These are phyloP conservation scores for Lophotis ruficrista DNA, from an alignment of 2,113 vertebrate species.

Conservation along the genomic window DNA sequence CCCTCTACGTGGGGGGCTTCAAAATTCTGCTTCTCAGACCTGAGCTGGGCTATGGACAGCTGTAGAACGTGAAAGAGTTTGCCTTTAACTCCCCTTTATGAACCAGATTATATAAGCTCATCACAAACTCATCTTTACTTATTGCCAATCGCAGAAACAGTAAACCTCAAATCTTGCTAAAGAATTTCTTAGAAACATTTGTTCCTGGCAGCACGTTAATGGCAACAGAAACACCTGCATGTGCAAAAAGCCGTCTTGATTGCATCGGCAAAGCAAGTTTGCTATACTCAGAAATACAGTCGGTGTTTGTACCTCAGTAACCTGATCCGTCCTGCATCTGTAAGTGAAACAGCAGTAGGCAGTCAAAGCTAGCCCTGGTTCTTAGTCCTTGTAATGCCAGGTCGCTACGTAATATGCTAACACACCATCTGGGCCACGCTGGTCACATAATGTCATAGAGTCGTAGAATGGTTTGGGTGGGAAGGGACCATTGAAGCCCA, in stretches of 20 bases:
- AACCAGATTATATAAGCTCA: not conserved
- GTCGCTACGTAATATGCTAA: not conserved
- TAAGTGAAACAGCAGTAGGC: not conserved
- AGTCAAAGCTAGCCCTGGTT: not conserved
- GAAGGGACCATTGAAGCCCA: no score
- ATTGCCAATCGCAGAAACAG: not conserved
- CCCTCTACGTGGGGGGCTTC: not conserved
- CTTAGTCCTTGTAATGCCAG: not conserved
- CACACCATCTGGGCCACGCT: rapidly evolving
- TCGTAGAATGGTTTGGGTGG: no score
- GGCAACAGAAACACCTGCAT: not conserved
- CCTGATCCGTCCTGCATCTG: rapidly evolving
- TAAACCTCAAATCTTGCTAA: not conserved
- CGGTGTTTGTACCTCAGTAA: no score
- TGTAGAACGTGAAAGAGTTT: not conserved
- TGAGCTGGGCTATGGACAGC: not conserved
- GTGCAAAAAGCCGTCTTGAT: rapidly evolving
- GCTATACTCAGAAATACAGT: rapidly evolving
- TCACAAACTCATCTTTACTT: not conserved
- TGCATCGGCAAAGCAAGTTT: no score
- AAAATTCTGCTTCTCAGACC: not conserved
- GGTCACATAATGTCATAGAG: not conserved
- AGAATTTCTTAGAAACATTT: not conserved
- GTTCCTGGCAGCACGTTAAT: not conserved
- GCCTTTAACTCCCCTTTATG: not conserved